These are phyloP conservation scores for Chlorodrepanis virens DNA, from an alignment of 2,113 vertebrate species.

Conservation along the genomic window DNA sequence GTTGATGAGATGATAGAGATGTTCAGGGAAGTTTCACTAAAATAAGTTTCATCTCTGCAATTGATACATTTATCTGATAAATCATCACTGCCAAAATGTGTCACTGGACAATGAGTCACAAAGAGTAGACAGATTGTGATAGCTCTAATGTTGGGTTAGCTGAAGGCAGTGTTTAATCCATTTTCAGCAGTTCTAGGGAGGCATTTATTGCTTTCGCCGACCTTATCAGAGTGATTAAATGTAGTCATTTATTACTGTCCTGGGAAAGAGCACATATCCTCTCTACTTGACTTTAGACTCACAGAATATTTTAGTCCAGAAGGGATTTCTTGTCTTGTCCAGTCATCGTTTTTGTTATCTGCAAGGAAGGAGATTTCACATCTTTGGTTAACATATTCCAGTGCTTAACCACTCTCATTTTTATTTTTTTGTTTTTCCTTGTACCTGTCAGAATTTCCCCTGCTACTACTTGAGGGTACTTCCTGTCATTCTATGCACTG, in stretches of 20 bases:
- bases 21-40: neutral
- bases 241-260: neutral
- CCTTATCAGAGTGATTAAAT: neutral
- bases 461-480: neutral
- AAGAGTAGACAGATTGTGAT: neutral
- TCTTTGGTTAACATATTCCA: neutral
- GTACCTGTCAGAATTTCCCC: neutral
- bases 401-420: neutral
- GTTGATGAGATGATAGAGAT: neutral
- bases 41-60: neutral
- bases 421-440: neutral
- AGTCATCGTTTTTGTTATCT: neutral
- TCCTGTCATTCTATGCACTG: neutral
- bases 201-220: neutral
- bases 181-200: neutral
- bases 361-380: neutral
- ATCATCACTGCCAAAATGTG: neutral
- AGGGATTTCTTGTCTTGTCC: neutral
- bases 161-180: neutral
- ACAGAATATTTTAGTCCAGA: neutral
- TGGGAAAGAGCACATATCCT: neutral
- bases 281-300: neutral
- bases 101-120: neutral
- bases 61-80: neutral
- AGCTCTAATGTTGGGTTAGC: neutral